Evolutionary conservation across 2,888 invertebrate species (phyloP).

Genomic region (Trichopria drosophilae): DNA sequence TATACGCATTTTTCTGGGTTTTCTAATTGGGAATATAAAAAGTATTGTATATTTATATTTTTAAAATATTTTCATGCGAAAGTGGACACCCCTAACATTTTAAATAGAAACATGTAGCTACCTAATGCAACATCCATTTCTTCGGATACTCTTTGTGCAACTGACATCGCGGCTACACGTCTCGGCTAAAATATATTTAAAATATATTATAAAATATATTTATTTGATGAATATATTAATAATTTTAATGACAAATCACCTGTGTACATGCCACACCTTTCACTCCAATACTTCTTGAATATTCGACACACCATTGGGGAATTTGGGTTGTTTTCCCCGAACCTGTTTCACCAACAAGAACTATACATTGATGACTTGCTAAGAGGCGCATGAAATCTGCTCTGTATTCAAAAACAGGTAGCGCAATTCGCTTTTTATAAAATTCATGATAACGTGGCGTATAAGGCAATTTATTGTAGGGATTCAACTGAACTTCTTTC

Average conservation of each 20-base stretch:
- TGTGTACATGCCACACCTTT: constrained; percentile 95
- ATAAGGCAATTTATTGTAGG: constrained; percentile 80
- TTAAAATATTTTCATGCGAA: too few relatives aligned
- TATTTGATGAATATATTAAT: constrained; percentile 6
- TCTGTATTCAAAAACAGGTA: constrained; percentile 98
- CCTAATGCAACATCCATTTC: constrained; percentile 97
- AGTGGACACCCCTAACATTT: too few relatives aligned
- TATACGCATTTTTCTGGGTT: too few relatives aligned
- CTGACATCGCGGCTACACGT: constrained; percentile 99
- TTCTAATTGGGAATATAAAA: too few relatives aligned
- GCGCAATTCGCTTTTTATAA: constrained; percentile 81
- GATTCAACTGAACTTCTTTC: constrained; percentile 65
- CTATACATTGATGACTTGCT: constrained; percentile 91
- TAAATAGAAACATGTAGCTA: too few relatives aligned
- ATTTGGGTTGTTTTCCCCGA: constrained; percentile 99
- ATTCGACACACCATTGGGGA: constrained; percentile 92
- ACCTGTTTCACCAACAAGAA: constrained; percentile 98
- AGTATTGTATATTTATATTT: too few relatives aligned
- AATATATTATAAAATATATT: neutral
- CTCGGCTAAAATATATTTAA: constrained; percentile 64
- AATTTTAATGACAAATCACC: constrained; percentile 21
- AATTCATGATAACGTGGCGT: constrained; percentile 88
- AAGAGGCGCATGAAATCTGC: constrained; percentile 93
- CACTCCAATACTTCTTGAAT: constrained; percentile 67
- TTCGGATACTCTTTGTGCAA: constrained; percentile 97